Conservation (phyloP, 2,888 invertebrate genomes). For the Amphipyra tragopoginis region DNA sequence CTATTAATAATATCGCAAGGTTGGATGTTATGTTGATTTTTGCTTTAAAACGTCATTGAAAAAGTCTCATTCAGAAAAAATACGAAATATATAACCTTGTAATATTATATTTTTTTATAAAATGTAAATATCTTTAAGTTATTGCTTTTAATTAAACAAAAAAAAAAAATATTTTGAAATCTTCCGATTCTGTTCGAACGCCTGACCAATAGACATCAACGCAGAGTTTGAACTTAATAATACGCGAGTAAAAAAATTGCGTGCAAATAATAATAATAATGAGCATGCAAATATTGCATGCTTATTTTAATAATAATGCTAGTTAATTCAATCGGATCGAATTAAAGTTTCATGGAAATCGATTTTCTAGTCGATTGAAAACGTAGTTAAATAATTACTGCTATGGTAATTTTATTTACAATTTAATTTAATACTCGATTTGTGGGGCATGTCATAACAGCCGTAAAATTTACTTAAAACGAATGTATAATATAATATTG, state of each 20-base stretch:
- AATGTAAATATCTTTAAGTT: too few relatives aligned
- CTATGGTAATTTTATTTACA: conserved; percentile 46
- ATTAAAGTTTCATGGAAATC: conserved; percentile 27
- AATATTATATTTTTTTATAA: too few relatives aligned
- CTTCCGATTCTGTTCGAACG: neutral
- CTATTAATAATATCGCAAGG: conserved; percentile 24
- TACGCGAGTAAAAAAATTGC: conserved; percentile 11
- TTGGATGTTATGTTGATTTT: neutral
- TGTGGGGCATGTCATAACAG: conserved; percentile 33
- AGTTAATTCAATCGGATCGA: conserved; percentile 11
- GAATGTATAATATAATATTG: conserved; percentile 34
- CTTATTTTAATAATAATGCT: conserved; percentile 20
- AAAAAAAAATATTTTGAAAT: neutral
- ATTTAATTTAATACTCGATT: conserved; percentile 42
- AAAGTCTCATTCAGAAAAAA: too few relatives aligned
- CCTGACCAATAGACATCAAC: conserved; percentile 65
- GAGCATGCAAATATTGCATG: conserved; percentile 9
- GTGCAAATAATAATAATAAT: conserved; percentile 20
- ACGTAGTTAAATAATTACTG: conserved; percentile 34
- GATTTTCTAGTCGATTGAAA: conserved; percentile 35
- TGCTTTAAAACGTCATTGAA: too few relatives aligned
- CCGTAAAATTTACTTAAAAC: conserved; percentile 37
- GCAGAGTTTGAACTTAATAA: conserved; percentile 33
- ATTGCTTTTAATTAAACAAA: too few relatives aligned
- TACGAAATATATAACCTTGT: too few relatives aligned